Evolutionary conservation across 1,140 invertebrate species (phyloP), one percentile per base, ranked within the genome.

Genomic region (Aphis craccivora): DNA sequence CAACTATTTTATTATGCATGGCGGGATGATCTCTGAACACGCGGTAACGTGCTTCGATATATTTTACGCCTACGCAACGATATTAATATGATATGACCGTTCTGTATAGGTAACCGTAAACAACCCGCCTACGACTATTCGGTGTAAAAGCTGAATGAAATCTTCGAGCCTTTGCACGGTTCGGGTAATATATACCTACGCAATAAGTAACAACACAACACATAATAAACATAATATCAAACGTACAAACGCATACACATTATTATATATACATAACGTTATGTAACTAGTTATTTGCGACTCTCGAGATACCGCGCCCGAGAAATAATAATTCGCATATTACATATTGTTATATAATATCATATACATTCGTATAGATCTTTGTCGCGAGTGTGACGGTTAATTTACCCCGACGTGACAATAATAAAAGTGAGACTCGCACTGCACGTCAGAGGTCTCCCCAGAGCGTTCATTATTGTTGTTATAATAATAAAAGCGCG

Each of bases 321-420:
- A 35, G n/a, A 76, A 76, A 76, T 76, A 76, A 76, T 76, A 76
- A 76, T n/a, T 30, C 60, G 90, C 7, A 55, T 45, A 40, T 40
- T 40, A 43, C 84, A 43, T 45, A 86, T 76, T 76, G 37, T 40
- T 40, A 40, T 40, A 30, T 60, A 22, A 30, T 8, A 18, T 45
- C n/a, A n/a, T n/a, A n/a, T n/a, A n/a, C n/a, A 45, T 30, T 23
- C 11, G 11, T 22, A 76, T n/a, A 18, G 76, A 92, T 45, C 37
- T 93, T 93, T 93, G 67, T 86, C 51, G 51, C 45, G 60, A 30
- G 91, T 84, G 91, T 84, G 91, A 86, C 91, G 81, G 81, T 84
- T 93, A 93, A 93, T 93, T 93, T 86, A 53, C 45, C 91, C 23
- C 55, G 91, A 93, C 81, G 45, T 37, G 91, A 84, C 91, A 55